These are phyloP conservation scores for Pseudonaja textilis DNA, from an alignment of 2,113 vertebrate species.

Conservation along the genomic window DNA sequence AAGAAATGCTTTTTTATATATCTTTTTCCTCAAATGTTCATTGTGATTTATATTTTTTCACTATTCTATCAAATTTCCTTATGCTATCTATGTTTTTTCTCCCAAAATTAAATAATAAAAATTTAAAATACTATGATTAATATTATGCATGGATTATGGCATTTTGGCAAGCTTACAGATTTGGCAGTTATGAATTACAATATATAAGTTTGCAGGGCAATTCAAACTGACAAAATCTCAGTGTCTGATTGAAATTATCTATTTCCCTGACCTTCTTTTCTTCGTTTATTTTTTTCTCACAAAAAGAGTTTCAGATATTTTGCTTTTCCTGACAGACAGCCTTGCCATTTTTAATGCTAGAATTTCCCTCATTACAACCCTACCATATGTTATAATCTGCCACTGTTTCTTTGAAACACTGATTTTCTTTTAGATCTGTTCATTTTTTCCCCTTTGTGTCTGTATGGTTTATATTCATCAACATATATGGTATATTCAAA, in stretches of 20 bases:
- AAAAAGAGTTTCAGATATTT: constrained; percentile 17
- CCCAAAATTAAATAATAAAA: not conserved
- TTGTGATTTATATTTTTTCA: not conserved
- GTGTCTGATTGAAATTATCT: constrained; percentile 29
- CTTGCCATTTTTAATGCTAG: constrained; percentile 54
- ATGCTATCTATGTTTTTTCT: not conserved
- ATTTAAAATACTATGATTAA: not conserved
- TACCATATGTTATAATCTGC: constrained; percentile 59
- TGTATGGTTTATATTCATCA: constrained; percentile 1
- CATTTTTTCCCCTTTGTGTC: constrained; percentile 34
- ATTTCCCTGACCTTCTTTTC: constrained; percentile 53
- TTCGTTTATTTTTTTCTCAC: constrained; percentile 23
- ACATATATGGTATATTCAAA: not conserved
- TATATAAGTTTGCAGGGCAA: constrained; percentile 4
- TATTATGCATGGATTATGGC: not conserved
- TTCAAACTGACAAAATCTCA: not conserved
- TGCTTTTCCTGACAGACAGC: constrained; percentile 24
- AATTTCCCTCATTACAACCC: constrained; percentile 52
- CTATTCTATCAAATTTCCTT: not conserved
- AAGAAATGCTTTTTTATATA: not conserved
- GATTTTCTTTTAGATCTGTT: constrained; percentile 44
- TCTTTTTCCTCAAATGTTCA: not conserved
- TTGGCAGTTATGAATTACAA: not conserved
- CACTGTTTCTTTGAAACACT: constrained; percentile 43
- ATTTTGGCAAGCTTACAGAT: not conserved